Evolutionary conservation across 2,797 vertebrate species (phyloP).

Genomic region (Knipowitschia caucasica): DNA sequence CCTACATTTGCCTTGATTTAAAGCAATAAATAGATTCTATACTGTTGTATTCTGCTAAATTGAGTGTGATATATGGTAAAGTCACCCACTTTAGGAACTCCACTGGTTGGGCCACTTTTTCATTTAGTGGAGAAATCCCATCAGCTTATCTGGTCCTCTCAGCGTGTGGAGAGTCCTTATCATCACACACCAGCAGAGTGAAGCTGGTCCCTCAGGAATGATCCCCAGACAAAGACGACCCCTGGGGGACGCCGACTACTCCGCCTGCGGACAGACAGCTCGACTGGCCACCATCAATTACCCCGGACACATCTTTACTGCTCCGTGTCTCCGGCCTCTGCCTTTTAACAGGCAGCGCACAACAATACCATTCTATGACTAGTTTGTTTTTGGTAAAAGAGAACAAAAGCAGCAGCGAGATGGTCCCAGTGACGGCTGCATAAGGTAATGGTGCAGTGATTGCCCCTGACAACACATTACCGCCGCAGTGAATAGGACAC

Average conservation of each 20-base stretch:
- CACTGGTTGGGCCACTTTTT: constrained; percentile 55
- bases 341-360: constrained; percentile 38
- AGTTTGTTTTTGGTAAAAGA: constrained; percentile 49
- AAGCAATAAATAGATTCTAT: not conserved
- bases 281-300: constrained; percentile 67
- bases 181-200: constrained; percentile 83
- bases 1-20: not conserved
- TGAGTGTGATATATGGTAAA: constrained; percentile 64
- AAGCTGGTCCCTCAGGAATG: constrained; percentile 80
- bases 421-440: constrained; percentile 47
- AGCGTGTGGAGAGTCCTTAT: constrained; percentile 91
- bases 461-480: constrained; percentile 38
- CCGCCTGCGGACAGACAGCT: constrained; percentile 54
- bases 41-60: constrained; percentile 30
- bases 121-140: constrained; percentile 77
- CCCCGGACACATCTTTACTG: constrained; percentile 27
- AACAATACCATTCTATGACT: constrained; percentile 52
- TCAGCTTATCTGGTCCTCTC: constrained; percentile 91
- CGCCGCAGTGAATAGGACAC: constrained; percentile 44
- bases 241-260: constrained; percentile 62
- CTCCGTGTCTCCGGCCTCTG: constrained; percentile 27
- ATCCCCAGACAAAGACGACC: constrained; percentile 76
- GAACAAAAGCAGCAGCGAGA: constrained; percentile 60
- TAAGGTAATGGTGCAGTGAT: constrained; percentile 65
- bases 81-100: constrained; percentile 65